Percentiles rank a stretch among this genome's conserved stretches.
These are phyloP conservation scores for Drosophila orena DNA, from an alignment of 1,140 invertebrate species.

Conservation along the genomic window DNA sequence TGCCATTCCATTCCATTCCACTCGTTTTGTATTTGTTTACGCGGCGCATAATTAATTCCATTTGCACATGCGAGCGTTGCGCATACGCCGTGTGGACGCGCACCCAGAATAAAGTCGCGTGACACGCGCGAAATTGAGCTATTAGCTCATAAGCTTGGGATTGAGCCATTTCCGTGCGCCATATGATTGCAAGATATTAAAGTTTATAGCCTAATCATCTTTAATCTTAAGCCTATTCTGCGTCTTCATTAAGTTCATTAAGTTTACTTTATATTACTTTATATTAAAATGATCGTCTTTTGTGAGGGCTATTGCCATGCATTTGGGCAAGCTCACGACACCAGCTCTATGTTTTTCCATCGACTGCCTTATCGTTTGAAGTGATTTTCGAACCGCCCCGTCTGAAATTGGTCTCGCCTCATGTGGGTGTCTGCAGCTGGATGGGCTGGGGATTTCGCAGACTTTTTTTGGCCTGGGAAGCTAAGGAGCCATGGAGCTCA, in stretches of 20 bases:
- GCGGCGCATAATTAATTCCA: slow-evolving; percentile 74
- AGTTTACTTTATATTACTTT: neutral
- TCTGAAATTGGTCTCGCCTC: slow-evolving; percentile 32
- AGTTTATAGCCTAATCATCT: neutral
- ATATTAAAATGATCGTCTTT: neutral
- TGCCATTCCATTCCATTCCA: slow-evolving; percentile 7
- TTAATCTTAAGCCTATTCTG: neutral
- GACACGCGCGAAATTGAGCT: slow-evolving; percentile 31
- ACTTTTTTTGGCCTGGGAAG: slow-evolving; percentile 34
- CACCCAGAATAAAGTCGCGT: slow-evolving; percentile 1
- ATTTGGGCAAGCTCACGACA: neutral
- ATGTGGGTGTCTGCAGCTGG: slow-evolving; percentile 57
- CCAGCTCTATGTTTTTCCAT: slow-evolving; percentile 3
- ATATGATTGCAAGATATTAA: neutral
- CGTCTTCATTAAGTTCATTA: neutral
- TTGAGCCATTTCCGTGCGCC: neutral
- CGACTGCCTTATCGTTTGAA: slow-evolving; percentile 23
- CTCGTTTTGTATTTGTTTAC: slow-evolving; percentile 63
- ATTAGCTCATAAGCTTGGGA: slow-evolving; percentile 2
- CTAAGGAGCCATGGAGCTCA: neutral
- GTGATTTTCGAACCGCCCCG: slow-evolving; percentile 61
- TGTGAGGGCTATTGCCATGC: neutral
- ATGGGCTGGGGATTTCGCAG: neutral
- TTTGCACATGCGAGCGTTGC: slow-evolving; percentile 72
- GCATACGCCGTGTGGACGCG: slow-evolving; percentile 54